These are phyloP conservation scores for Agonopterix arenella DNA, from an alignment of 2,888 invertebrate genomes.

Conservation along the genomic window DNA sequence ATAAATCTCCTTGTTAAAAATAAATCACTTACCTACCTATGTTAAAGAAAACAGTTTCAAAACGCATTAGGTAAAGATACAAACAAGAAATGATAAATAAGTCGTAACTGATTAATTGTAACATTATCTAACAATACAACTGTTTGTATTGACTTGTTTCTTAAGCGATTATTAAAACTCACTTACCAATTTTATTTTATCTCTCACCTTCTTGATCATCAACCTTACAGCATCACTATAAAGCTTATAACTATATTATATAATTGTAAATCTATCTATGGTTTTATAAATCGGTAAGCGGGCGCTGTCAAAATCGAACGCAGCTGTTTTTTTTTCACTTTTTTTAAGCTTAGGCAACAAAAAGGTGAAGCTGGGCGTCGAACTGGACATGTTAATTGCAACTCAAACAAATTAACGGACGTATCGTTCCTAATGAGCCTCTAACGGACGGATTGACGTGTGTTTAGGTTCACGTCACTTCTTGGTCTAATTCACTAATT, in stretches of 20 bases:
- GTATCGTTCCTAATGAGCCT: slow-evolving; percentile 63
- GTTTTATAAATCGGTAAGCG: slow-evolving; percentile 21
- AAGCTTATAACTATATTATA: not conserved
- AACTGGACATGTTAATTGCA: slow-evolving; percentile 66
- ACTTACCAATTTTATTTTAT: slow-evolving; percentile 5
- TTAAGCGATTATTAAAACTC: slow-evolving; percentile 11
- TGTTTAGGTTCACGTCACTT: slow-evolving; percentile 10
- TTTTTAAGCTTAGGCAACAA: slow-evolving; percentile 31
- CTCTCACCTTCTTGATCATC: not conserved
- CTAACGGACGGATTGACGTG: slow-evolving; percentile 27
- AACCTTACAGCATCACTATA: slow-evolving; percentile 1
- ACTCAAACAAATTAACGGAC: slow-evolving; percentile 67
- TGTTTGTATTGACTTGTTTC: slow-evolving; percentile 9
- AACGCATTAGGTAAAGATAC: not conserved
- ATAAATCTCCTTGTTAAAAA: too few species aligned
- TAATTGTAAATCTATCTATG: not conserved
- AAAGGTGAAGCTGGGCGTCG: slow-evolving; percentile 42
- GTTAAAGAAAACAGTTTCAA: too few species aligned
- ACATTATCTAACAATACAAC: slow-evolving; percentile 9
- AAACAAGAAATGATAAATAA: not conserved
- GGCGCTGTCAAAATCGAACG: slow-evolving; percentile 33
- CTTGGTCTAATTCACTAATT: too few species aligned
- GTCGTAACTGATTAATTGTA: slow-evolving; percentile 9
- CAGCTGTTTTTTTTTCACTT: slow-evolving; percentile 19
- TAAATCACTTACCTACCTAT: too few species aligned